phyloP scores from a whole-genome alignment of 2,888 invertebrate species.

The Matsumyia berberina region DNA sequence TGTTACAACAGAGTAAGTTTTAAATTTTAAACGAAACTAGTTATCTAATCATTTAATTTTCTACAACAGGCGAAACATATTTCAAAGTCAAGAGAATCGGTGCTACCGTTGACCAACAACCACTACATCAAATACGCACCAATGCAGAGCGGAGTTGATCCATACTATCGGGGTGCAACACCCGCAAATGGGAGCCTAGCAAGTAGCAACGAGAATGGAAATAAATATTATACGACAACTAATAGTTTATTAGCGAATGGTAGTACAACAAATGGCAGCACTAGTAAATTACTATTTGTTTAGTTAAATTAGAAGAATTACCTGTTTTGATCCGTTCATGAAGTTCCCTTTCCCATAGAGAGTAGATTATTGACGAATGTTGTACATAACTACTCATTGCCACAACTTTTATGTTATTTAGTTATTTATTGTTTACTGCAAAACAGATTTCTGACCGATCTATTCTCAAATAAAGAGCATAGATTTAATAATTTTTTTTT shows the following conservation, averaged over 20 bases:
- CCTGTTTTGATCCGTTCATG: constrained; percentile 16
- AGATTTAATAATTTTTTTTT: constrained; percentile 3
- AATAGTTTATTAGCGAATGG: constrained; percentile 82
- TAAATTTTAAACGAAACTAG: not conserved
- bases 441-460: not conserved
- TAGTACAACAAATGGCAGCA: constrained; percentile 80
- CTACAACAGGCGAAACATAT: constrained; percentile 88
- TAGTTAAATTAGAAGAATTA: constrained; percentile 77
- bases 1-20: constrained; percentile 92
- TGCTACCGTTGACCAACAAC: constrained; percentile 85
- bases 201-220: constrained; percentile 75
- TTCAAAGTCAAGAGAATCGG: constrained; percentile 85
- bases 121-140: constrained; percentile 83
- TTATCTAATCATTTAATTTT: constrained; percentile 17
- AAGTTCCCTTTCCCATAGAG: constrained; percentile 18
- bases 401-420: constrained; percentile 32
- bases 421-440: constrained; percentile 27
- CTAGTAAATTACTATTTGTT: constrained; percentile 83
- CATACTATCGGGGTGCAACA: constrained; percentile 79
- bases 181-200: constrained; percentile 77
- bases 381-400: constrained; percentile 45
- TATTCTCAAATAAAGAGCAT: not conserved
- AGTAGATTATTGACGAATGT: constrained; percentile 45
- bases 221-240: constrained; percentile 76
- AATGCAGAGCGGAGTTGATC: constrained; percentile 79